Conservation (phyloP, 2,113 vertebrate species). For the Phainopepla nitens region DNA sequence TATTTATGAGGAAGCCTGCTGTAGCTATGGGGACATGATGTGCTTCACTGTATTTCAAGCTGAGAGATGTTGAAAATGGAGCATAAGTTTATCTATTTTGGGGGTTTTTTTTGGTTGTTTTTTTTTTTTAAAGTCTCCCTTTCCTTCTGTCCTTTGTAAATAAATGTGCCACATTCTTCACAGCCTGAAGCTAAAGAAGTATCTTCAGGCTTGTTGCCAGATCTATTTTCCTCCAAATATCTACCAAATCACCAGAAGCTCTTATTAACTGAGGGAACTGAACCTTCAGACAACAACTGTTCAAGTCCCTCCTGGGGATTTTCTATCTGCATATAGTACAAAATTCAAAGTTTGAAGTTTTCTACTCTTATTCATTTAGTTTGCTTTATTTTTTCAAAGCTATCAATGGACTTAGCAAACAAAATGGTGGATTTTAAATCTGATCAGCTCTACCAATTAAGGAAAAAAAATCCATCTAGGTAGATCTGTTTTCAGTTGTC, state of each 20-base stretch:
- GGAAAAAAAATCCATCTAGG: background rate
- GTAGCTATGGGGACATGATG: constrained; percentile 45
- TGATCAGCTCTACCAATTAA: background rate
- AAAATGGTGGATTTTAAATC: background rate
- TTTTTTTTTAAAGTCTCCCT: background rate
- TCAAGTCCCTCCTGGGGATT: constrained; percentile 2
- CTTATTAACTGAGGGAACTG: constrained; percentile 34
- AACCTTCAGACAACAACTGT: constrained; percentile 48
- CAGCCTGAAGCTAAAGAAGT: constrained; percentile 1
- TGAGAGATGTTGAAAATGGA: constrained; percentile 38
- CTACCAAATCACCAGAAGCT: constrained; percentile 39
- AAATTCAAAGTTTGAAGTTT: constrained; percentile 4
- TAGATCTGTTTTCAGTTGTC: background rate
- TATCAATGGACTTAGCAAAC: background rate
- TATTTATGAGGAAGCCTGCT: constrained; percentile 44
- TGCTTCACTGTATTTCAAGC: constrained; percentile 26
- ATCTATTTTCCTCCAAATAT: constrained; percentile 37
- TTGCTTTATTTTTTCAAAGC: background rate
- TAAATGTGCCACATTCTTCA: background rate
- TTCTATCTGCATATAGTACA: background rate
- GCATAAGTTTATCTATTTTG: constrained; percentile 5
- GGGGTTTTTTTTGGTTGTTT: accelerated
- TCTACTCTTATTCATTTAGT: background rate
- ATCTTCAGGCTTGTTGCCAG: constrained; percentile 29
- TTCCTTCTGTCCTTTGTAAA: constrained; percentile 22